Conservation (phyloP, 1,140 invertebrate species). For the Pseudomyrmex gracilis region DNA sequence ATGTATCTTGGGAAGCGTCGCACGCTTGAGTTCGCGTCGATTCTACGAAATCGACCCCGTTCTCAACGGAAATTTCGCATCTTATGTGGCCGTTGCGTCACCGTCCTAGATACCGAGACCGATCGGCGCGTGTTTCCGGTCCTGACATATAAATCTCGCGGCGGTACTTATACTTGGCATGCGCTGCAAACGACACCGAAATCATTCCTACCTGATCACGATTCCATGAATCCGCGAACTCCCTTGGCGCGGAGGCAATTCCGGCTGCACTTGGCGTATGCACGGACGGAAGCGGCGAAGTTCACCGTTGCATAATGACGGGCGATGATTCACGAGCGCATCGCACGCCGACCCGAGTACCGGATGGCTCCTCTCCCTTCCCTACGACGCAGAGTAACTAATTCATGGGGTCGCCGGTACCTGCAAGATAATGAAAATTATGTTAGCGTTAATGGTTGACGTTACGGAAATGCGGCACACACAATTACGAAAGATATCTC, state of each 20-base stretch:
- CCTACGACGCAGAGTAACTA: slow-evolving; percentile 25
- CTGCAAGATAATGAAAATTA: slow-evolving; percentile 49
- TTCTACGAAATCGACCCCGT: neutral
- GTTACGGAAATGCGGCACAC: neutral
- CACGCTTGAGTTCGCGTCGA: slow-evolving; percentile 15
- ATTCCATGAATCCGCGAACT: slow-evolving; percentile 10
- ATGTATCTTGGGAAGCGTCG: slow-evolving; percentile 9
- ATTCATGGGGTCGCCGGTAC: slow-evolving; percentile 25
- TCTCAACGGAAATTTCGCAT: slow-evolving; percentile 29
- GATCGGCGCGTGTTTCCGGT: slow-evolving; percentile 64
- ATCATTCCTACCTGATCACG: slow-evolving; percentile 47
- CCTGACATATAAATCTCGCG: slow-evolving; percentile 44
- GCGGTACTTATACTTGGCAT: neutral
- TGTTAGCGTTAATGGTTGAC: neutral
- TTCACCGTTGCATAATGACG: slow-evolving; percentile 61
- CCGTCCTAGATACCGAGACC: slow-evolving; percentile 52
- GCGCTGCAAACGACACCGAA: slow-evolving; percentile 14
- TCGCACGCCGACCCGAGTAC: slow-evolving; percentile 29
- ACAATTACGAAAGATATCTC: neutral
- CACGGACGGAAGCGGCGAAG: slow-evolving; percentile 19
- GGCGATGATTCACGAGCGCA: slow-evolving; percentile 55
- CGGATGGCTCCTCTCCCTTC: slow-evolving; percentile 25
- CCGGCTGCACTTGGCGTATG: slow-evolving; percentile 1
- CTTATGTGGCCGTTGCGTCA: slow-evolving; percentile 29
- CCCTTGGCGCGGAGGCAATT: slow-evolving; percentile 33